Evolutionary conservation across 2,888 invertebrate genomes (phyloP).

Genomic region (Eilema depressum): DNA sequence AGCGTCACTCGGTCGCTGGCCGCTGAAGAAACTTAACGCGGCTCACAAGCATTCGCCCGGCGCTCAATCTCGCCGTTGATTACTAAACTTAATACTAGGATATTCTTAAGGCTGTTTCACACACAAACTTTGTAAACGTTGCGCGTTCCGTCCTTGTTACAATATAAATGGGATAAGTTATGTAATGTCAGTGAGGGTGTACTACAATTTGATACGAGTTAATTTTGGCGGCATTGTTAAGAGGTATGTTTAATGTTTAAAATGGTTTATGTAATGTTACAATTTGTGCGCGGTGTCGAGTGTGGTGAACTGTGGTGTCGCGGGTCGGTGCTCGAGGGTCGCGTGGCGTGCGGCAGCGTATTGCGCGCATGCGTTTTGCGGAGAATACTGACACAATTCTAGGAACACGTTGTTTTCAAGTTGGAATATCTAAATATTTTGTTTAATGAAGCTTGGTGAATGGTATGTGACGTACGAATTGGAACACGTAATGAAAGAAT

Average conservation of each 20-base stretch:
- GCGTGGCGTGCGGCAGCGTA: neutral
- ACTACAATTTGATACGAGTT: neutral
- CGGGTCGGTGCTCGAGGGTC: neutral
- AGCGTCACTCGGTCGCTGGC: constrained; percentile 1
- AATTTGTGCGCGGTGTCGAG: neutral
- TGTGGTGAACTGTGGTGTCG: neutral
- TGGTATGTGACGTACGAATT: neutral
- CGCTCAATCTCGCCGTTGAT: neutral
- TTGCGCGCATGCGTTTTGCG: neutral
- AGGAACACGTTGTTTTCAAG: neutral
- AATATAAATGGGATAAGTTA: neutral
- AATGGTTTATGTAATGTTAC: neutral
- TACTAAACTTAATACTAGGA: neutral
- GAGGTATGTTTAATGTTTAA: neutral
- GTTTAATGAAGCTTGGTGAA: neutral
- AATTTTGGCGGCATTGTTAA: neutral
- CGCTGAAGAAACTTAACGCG: neutral
- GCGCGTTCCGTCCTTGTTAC: neutral
- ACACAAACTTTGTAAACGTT: neutral
- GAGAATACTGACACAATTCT: neutral
- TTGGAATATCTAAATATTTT: neutral
- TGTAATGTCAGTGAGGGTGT: neutral
- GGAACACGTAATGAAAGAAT: neutral
- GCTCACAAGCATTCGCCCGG: neutral
- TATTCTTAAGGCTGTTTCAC: neutral